Base-by-base conservation (phyloP, 2,113 vertebrate genomes). In the Oryzias woworae region DNA sequence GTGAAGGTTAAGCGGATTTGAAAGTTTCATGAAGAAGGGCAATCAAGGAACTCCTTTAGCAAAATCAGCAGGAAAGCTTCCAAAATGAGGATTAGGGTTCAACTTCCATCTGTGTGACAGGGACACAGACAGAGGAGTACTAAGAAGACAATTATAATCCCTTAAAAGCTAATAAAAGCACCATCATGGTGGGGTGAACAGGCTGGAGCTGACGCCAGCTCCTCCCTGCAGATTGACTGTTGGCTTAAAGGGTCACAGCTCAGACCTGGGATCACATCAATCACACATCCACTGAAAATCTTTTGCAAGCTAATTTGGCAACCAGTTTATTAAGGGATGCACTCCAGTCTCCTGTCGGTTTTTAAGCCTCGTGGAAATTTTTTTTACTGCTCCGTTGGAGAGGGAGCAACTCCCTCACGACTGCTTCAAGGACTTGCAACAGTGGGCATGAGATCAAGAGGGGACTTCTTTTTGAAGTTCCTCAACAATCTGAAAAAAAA, bases 141-240 rank as follows among this genome's bases (percentile, higher is more conserved):
- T 83, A 83, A 90, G 87, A 82, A 90, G 88, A 92, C 79, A 91
- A 88, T 89, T 89, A 84, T 84, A 88, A 89, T 84, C 85, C 77
- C 44, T 85, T 87, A 71, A 88, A 89, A 87, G 83, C 87, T 85
- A 80, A 90, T 82, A 85, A 82, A 90, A 90, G 82, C 83, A 64
- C 75, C 74, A 89, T 73, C 80, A 53, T 80, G 83, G 69, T 80
- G 56, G 78, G 77, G 80, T 74, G 65, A 80, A 58, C 64, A 69
- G 64, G 46, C 57, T 48, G 64, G 47, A 55, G 60, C 58, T 63
- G 58, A 66, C 53, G 74, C 47, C 4, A 66, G 48, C 54, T 71
- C 47, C 20, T 46, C 64, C 31, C 7, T 66, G 75, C 55, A 68
- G 81, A 88, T 83, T 82, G 77, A 73, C 71, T 77, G 75, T 48